Conservation (phyloP, 2,888 invertebrate species). For the Fragum fragum region DNA sequence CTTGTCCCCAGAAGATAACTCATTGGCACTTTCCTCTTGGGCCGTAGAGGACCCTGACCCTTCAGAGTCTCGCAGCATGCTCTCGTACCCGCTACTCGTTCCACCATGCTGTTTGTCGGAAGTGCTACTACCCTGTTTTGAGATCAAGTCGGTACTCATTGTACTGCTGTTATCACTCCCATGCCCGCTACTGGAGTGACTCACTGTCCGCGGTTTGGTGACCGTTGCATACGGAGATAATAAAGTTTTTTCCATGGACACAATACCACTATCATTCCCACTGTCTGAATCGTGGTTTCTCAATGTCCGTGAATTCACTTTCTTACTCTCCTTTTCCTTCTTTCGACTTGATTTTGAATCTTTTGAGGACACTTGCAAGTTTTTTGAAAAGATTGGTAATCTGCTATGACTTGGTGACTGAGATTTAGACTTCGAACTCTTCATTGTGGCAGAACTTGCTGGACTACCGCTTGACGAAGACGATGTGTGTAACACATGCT, state of each 20-base stretch:
- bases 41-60: conserved; percentile 93
- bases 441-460: conserved; percentile 47
- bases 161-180: conserved; percentile 86
- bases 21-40: conserved; percentile 87
- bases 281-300: conserved; percentile 84
- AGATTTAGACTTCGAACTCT: conserved; percentile 71
- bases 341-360: conserved; percentile 78
- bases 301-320: conserved; percentile 66
- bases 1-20: conserved; percentile 79
- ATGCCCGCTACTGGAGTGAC: conserved; percentile 87
- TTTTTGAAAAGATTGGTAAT: conserved; percentile 75
- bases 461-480: conserved; percentile 63
- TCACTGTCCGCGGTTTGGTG: conserved; percentile 85
- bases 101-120: conserved; percentile 87
- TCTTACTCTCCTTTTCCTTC: conserved; percentile 80
- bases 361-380: conserved; percentile 71
- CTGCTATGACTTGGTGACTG: conserved; percentile 72
- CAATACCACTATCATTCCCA: conserved; percentile 86
- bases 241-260: conserved; percentile 78
- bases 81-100: conserved; percentile 95
- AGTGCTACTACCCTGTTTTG: conserved; percentile 77
- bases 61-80: conserved; percentile 94
- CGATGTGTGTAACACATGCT: conserved; percentile 58
- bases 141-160: conserved; percentile 79
- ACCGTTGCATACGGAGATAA: conserved; percentile 87